Conservation (phyloP, 2,113 vertebrate species). For the Anguilla japonica region DNA sequence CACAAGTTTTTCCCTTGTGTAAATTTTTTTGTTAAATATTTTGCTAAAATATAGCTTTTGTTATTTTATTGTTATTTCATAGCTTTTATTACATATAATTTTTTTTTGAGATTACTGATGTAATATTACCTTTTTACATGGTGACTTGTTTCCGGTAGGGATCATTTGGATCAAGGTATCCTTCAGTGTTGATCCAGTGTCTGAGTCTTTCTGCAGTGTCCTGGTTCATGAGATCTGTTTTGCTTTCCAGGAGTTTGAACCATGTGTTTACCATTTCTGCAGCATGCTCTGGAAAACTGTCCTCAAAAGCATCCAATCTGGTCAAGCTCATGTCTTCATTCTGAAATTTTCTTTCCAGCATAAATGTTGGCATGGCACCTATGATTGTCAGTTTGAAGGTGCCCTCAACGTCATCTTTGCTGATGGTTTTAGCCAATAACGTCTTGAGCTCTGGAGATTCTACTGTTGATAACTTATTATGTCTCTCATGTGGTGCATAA, state of each 20-base stretch:
- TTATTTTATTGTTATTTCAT: too few species aligned
- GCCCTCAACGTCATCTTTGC: not conserved
- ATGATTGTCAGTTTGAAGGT: constrained; percentile 25
- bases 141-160: not conserved
- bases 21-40: too few species aligned
- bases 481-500: not conserved
- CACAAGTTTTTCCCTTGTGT: too few species aligned
- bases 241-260: not conserved
- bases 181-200: not conserved
- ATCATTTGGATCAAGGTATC: constrained; percentile 2
- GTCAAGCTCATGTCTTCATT: not conserved
- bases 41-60: too few species aligned
- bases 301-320: not conserved
- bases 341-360: not conserved
- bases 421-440: not conserved
- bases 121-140: not conserved
- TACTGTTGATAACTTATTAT: not conserved
- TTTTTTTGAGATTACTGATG: too few species aligned
- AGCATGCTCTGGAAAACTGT: not conserved
- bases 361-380: not conserved
- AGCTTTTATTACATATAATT: too few species aligned
- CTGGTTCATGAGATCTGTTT: too few species aligned
- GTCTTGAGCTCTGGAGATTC: not conserved
- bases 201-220: not conserved
- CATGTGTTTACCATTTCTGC: not conserved